Conservation (phyloP, 1,140 invertebrate species). For the Ladona fulva region DNA sequence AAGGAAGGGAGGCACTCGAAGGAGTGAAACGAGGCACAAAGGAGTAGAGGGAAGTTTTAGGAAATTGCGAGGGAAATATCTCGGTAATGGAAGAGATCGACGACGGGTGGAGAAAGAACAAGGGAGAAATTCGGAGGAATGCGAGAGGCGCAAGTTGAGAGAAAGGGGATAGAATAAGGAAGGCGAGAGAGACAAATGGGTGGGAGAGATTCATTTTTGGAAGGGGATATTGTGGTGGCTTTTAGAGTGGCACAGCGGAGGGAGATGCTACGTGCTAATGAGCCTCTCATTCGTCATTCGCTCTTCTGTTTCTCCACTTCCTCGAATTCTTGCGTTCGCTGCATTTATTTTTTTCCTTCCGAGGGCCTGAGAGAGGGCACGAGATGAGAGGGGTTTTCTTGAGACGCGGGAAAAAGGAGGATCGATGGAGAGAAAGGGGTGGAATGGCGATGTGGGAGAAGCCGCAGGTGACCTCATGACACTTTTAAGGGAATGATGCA, state of each 20-base stretch:
- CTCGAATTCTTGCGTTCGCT: neutral
- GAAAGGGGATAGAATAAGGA: neutral
- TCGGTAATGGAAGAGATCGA: too few relatives aligned
- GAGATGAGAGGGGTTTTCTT: neutral
- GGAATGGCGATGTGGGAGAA: neutral
- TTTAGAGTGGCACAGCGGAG: too few relatives aligned
- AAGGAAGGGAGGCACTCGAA: too few relatives aligned
- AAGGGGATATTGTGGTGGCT: too few relatives aligned
- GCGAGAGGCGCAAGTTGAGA: too few relatives aligned
- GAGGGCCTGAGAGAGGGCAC: neutral
- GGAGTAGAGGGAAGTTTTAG: too few relatives aligned
- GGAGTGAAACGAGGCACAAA: too few relatives aligned
- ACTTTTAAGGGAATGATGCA: too few relatives aligned
- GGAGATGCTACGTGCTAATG: neutral
- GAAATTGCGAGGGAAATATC: too few relatives aligned
- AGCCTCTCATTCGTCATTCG: neutral
- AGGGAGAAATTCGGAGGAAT: neutral
- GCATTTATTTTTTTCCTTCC: slow-evolving; percentile 1
- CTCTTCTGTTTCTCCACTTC: neutral
- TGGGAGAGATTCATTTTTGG: too few relatives aligned
- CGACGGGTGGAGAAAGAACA: neutral
- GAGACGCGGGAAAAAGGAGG: too few relatives aligned
- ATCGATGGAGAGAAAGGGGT: neutral
- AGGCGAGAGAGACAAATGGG: neutral
- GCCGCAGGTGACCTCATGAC: neutral